Base-by-base conservation (phyloP, 2,888 invertebrate species). In the Heliothis peltigera region DNA sequence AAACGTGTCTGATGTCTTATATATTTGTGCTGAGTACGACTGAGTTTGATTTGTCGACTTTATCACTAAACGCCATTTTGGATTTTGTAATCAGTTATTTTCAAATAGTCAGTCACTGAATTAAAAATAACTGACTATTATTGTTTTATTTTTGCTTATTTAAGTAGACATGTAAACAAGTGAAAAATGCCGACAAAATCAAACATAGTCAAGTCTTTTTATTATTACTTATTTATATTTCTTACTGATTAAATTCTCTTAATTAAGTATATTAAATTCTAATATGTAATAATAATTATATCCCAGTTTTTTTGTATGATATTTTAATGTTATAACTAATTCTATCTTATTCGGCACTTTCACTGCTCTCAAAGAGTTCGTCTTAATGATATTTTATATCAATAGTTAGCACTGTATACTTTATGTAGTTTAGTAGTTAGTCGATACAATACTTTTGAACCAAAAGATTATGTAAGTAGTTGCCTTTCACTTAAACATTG, bases 301-400 rank as follows among this genome's bases (percentile, higher is more conserved):
- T 76, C 72, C 74, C 72, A 82, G 70, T 67, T 73, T 79, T 71
- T 77, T 68, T 18, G 62, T 63, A 68, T 77, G 64, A 70, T 63
- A 68, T 70, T 46, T 42, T 52, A 66, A 32, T 59, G 65, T 72
- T 68, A 71, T 47, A 61, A 68, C 64, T 81, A 75, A 60, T 51
- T 49, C 64, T 82, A 80, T 21, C 51, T 57, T 81, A 69, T 80
- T 80, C 70, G 84, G 85, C 84, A 84, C 84, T 66, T 83, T 80
- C 77, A 74, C 67, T 73, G 61, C 83, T 78, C 70, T 71, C 51
- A 62, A n/a, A 74, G 75, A 79, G 74, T 77, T 47, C 60, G 57
- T 64, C 60, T 44, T 76, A 64, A 72, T 67, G 79, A 75, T 80
- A 80, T 80, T 67, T 55, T 44, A 82, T 78, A 82, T 53, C 72